Evolutionary conservation across 2,113 vertebrate species (phyloP).

Genomic region (Perca fluviatilis): DNA sequence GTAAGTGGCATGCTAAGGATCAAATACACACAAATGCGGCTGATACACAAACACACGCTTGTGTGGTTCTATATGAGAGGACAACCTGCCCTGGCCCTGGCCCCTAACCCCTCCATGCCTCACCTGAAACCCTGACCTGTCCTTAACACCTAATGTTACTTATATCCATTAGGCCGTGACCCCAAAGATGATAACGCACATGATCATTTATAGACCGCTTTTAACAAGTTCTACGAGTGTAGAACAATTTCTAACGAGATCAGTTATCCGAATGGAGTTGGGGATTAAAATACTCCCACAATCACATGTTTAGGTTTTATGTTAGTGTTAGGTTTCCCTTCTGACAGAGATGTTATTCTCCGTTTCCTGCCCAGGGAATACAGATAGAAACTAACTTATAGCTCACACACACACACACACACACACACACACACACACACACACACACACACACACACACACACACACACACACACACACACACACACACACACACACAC

Average conservation of each 20-base stretch:
- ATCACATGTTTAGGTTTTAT: not conserved
- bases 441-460: too few relatives aligned
- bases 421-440: too few relatives aligned
- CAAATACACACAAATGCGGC: conserved; percentile 32
- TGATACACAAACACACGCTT: not conserved
- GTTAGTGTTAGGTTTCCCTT: too few relatives aligned
- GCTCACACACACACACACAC: too few relatives aligned
- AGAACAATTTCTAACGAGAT: too few relatives aligned
- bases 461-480: too few relatives aligned
- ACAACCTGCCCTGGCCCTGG: not conserved
- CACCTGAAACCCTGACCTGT: not conserved
- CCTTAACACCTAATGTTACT: not conserved
- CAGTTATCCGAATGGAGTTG: conserved; percentile 4
- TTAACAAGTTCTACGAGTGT: too few relatives aligned
- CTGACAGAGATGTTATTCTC: too few relatives aligned
- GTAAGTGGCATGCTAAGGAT: conserved; percentile 20
- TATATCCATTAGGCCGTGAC: not conserved
- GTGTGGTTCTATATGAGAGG: not conserved
- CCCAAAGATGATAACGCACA: not conserved
- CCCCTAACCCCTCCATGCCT: not conserved
- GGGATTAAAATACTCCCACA: not conserved
- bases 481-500: not conserved
- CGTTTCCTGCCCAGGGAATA: too few relatives aligned
- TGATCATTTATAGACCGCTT: not conserved
- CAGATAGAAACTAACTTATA: too few relatives aligned